phyloP scores from a whole-genome alignment of 2,113 vertebrate genomes.

The Mus musculus region DNA sequence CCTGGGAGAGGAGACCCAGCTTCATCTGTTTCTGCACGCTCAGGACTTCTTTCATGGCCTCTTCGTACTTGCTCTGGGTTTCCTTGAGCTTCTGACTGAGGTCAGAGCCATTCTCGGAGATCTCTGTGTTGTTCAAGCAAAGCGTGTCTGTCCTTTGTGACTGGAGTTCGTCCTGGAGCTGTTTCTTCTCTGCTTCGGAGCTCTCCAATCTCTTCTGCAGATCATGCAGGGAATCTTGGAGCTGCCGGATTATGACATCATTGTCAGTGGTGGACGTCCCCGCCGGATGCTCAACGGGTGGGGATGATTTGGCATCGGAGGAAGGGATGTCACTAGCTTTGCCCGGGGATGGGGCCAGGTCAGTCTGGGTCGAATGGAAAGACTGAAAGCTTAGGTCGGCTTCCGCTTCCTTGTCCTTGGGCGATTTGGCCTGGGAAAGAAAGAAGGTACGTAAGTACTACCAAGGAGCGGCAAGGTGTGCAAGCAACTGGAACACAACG shows the following conservation, averaged over 20 bases:
- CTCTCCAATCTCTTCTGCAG: slow-evolving; percentile 88
- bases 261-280: slow-evolving; percentile 73
- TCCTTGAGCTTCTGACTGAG: slow-evolving; percentile 91
- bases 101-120: slow-evolving; percentile 91
- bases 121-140: slow-evolving; percentile 81
- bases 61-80: slow-evolving; percentile 90
- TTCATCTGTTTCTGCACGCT: slow-evolving; percentile 87
- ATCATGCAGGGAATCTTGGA: slow-evolving; percentile 89
- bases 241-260: slow-evolving; percentile 86
- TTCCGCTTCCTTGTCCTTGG: slow-evolving; percentile 83
- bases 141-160: slow-evolving; percentile 75
- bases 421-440: slow-evolving; percentile 83
- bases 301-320: slow-evolving; percentile 77
- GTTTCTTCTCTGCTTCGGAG: slow-evolving; percentile 88
- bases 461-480: neutral
- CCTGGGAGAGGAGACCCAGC: slow-evolving; percentile 75
- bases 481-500: neutral
- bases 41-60: slow-evolving; percentile 89
- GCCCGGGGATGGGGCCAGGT: slow-evolving; percentile 84
- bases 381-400: slow-evolving; percentile 87
- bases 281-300: slow-evolving; percentile 53
- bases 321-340: slow-evolving; percentile 71
- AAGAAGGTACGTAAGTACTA: slow-evolving; percentile 6
- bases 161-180: slow-evolving; percentile 88
- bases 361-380: slow-evolving; percentile 89